Evolutionary conservation across 2,888 invertebrate species (phyloP), one percentile per base, ranked within the genome.

Genomic region (Synanthedon myopaeformis): DNA sequence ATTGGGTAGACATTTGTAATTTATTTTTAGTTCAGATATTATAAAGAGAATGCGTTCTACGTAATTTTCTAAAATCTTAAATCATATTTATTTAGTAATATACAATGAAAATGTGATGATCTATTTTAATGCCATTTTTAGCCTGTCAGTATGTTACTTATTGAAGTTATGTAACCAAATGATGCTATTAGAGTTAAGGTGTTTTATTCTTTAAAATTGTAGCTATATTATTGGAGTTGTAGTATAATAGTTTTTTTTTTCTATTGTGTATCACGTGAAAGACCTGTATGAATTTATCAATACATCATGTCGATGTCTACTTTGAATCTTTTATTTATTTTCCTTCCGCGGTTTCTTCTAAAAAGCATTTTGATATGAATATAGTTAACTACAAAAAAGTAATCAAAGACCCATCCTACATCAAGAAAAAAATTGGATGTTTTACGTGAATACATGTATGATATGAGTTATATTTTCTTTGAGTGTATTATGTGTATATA

Each of bases 81-180:
- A 49, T 49, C 19, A 49, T 49, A 49, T 76, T 79, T 77, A 79
- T 77, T 76, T 70, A 66, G 62, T 72, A 66, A 70, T 73, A 73
- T 72, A 35, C 35, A 35, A 67, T 72, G 69, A 72, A 72, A 79
- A 74, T 83, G 82, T 84, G 82, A 83, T 85, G 79, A 79, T 35
- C 75, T 82, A 77, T 79, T 79, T 79, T 79, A 83, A 83, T 82
- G 84, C 83, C 84, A 84, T 84, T 83, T 58, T 78, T 82, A 83
- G 77, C 74, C 77, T 79, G 70, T 80, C 78, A 79, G 71, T 80
- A 77, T 76, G 78, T 79, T 82, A 81, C 75, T 79, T 77, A 79
- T 76, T 69, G 71, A 71, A 71, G 70, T 77, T 83, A 77, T 83
- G 74, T 86, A 86, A 86, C 86, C 85, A 84, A 87, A 86, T 82